A percentile compares a stretch with the other conserved stretches of the same genome.
These are phyloP conservation scores for Hydrochoerus hydrochaeris DNA, from an alignment of 2,113 vertebrate species.

Conservation along the genomic window DNA sequence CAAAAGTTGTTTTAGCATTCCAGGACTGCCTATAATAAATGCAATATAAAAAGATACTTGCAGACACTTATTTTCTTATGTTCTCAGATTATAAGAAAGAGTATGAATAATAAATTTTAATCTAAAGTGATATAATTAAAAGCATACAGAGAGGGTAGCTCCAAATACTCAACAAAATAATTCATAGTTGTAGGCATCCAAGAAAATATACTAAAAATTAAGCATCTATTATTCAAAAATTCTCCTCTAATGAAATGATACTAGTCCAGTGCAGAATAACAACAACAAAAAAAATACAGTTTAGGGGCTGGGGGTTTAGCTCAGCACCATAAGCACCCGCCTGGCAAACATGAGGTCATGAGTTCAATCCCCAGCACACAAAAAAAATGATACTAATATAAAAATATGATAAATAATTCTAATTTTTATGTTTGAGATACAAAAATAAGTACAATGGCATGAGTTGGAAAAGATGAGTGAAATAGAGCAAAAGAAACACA, in stretches of 20 bases:
- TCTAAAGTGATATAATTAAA: neutral
- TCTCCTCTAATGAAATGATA: slow-evolving; percentile 18
- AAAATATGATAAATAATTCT: neutral
- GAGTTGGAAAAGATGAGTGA: neutral
- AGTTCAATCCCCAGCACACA: too few relatives aligned
- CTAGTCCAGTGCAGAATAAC: neutral
- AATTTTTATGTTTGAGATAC: slow-evolving; percentile 22
- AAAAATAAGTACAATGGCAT: neutral
- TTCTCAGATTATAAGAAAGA: neutral
- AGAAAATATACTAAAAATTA: neutral
- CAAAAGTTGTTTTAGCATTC: neutral
- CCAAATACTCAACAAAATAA: neutral
- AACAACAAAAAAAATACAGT: too few relatives aligned
- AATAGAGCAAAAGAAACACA: slow-evolving; percentile 41
- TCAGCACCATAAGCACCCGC: too few relatives aligned
- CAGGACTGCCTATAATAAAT: neutral
- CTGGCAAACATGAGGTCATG: too few relatives aligned
- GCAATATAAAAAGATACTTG: neutral
- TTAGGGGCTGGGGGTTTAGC: too few relatives aligned
- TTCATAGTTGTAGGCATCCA: neutral
- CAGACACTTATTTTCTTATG: neutral
- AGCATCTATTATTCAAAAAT: neutral
- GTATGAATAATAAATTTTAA: neutral
- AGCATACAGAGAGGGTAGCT: neutral
- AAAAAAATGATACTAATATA: neutral